Evolutionary conservation across 2,797 vertebrate species (phyloP), one percentile per base, ranked within the genome.

Genomic region (Pangasius mekongensis): DNA sequence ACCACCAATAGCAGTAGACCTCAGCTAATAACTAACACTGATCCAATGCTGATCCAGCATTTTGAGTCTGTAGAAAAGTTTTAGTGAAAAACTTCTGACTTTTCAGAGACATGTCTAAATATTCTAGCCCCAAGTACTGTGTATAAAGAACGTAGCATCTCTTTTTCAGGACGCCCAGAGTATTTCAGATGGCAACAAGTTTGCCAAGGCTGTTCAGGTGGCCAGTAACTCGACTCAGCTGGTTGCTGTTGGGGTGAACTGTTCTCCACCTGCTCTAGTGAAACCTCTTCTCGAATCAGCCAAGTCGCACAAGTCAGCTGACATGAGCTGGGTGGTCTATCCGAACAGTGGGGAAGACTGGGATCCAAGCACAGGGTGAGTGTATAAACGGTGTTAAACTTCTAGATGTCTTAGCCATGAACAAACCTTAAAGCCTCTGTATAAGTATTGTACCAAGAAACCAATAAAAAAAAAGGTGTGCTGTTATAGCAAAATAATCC

Each of bases 261-360:
- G 96, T 93, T 97, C 95, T 84, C 74, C 92, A 0, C 95, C 97
- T 22, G 39, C 33, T 0, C 33, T 96, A 87, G 94, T 97, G 86
- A 94, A 94, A 90, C 93, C 95, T 0, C 93, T 97, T 80, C 93
- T 97, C 84, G 90, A 94, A 71, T 95, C 95, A 24, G 94, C 93
- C 5, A 81, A 85, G 78, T 90, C 92, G 0, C 91, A 93, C 54
- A 93, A 87, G 85, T 90, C 87, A 54, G 92, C 94, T 22, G 91
- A 94, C 67, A 77, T 91, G 85, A 90, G 92, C 93, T 97, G 96
- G 96, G 95, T 97, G 89, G 96, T 95, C 54, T 97, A 97, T 88
- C 97, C 97, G 3, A 97, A 97, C 93, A 97, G 95, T 54, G 96
- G 96, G 39, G 96, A 96, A 86, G 92, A 90, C 30, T 97, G 97